A percentile compares a stretch with the other conserved stretches of the same genome.
phyloP scores from a whole-genome alignment of 2,797 vertebrate genomes.

The Hephaestus fuliginosus region DNA sequence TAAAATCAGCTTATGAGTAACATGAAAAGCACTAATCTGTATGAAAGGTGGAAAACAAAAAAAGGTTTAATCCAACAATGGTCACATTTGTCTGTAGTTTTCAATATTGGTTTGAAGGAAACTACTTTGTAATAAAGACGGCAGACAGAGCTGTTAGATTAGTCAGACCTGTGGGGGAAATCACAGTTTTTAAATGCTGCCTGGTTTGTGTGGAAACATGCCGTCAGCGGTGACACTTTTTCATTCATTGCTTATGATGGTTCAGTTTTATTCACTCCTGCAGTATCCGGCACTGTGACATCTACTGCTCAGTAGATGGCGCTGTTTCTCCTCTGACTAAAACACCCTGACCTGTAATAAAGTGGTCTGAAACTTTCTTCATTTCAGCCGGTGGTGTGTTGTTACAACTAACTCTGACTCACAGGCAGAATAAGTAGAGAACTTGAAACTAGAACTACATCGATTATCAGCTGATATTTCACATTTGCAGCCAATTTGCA shows the following conservation, averaged over 20 bases:
- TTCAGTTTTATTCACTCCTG: background rate
- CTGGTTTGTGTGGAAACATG: background rate
- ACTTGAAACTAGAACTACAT: no score
- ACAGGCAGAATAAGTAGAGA: background rate
- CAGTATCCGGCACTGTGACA: background rate
- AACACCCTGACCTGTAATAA: background rate
- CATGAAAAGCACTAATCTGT: background rate
- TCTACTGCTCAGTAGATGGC: slow-evolving; percentile 55
- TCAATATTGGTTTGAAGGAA: background rate
- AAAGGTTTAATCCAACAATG: background rate
- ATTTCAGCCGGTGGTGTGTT: background rate
- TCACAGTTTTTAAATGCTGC: background rate
- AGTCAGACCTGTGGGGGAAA: background rate
- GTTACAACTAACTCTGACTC: no score
- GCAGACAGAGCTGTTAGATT: background rate
- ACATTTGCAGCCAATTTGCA: background rate
- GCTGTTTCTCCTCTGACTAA: slow-evolving; percentile 18
- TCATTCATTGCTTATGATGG: background rate
- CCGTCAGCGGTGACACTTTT: background rate
- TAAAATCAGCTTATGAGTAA: background rate
- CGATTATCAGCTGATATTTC: background rate
- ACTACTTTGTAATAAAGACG: background rate
- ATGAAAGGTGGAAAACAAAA: background rate
- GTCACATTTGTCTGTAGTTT: background rate
- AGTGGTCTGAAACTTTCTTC: background rate